Base-by-base conservation (phyloP, 2,888 invertebrate genomes). In the Cacoxenus indagator region DNA sequence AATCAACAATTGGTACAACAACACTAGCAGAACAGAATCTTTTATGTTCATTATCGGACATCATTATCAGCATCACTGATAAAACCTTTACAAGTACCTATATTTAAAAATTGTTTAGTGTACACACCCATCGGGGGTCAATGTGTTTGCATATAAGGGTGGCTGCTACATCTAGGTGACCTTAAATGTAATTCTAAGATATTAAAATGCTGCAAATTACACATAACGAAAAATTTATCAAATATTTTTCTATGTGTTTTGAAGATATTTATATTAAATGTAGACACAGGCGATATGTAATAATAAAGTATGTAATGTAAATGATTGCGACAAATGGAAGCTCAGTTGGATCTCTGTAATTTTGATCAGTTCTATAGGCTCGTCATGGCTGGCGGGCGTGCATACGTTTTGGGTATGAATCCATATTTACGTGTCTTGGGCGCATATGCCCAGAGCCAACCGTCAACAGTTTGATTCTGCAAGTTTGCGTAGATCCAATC, bases 401-500 rank as follows among this genome's bases (percentile, higher is more conserved):
- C 97, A 84, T 97, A 97, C 0, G 96, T 96, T 86, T 96, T 96
- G 68, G 97, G 97, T 75, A 98, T 96, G 88, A 97, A 97, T 43
- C 98, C 98, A 84, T 97, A 97, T 87, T 96, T 95, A 29, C 96
- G 90, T 2, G 95, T 94, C 88, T 96, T 96, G 8, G 96, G 97
- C 9, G 96, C 96, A 89, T 97, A 97, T 0, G 96, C 95, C 97
- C 96, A 97, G 74, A 96, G 89, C 96, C 95, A 97, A 45, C 97
- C 97, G 87, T 96, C 97, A 45, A 95, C 96, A 0, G 96, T 97
- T 89, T 97, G 97, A 90, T 96, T 96, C 79, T 93, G 93, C 64
- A 96, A 91, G 89, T 97, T 97, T 0, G 97, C 97, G 88, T 97
- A 97, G 76, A 98, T 96, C 96, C 96, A 96, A 85, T 98, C 97